Base-by-base conservation (phyloP, 92 coral and sea anemone species). In the Porites cylindrica region DNA sequence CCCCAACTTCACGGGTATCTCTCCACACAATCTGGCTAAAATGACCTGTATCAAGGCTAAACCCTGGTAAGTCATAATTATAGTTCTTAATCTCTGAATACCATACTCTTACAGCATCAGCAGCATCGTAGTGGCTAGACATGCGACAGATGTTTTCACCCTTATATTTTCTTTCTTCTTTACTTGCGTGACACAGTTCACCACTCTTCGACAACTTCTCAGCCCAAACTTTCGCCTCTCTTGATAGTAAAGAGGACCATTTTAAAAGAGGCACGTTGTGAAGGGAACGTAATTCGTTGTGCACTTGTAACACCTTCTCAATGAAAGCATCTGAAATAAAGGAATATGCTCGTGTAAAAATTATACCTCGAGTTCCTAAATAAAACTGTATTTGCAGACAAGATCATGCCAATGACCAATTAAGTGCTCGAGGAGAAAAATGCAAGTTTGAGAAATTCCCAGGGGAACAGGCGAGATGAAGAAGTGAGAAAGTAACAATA, bases 21-120 rank as follows among this genome's bases (percentile, higher is more conserved):
- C 88, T 77, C 99, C 99, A 96, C 70, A 96, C 99, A 56, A 96
- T 80, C 96, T 96, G 96, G 1, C 94, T 90, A 52, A 94, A 94
- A 80, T 94, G 98, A 77, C 98, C 98, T 68, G 95, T 93, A n/a
- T 89, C 92, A 38, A 85, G 50, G 23, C 90, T 87, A 87, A 94
- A 94, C 17, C 94, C 96, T 66, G 98, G 98, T 24, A 87, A 72
- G 50, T 86, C 83, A 83, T 90, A 94, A 5, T 92, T 86, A 51
- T 94, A 94, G 75, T 75, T 83, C 66, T 78, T 86, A 10, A 82
- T 74, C 86, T 94, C 98, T n/a, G 94, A 79, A 80, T 94, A 94
- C 98, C 98, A 94, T 54, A 92, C 82, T 32, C 82, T 79, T n/a
- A 94, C 84, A 17, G 96, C 94, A 76, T 94, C 98, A 21, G 66